These are phyloP conservation scores for Melospiza melodia DNA, from an alignment of 2,113 vertebrate genomes.

Conservation along the genomic window DNA sequence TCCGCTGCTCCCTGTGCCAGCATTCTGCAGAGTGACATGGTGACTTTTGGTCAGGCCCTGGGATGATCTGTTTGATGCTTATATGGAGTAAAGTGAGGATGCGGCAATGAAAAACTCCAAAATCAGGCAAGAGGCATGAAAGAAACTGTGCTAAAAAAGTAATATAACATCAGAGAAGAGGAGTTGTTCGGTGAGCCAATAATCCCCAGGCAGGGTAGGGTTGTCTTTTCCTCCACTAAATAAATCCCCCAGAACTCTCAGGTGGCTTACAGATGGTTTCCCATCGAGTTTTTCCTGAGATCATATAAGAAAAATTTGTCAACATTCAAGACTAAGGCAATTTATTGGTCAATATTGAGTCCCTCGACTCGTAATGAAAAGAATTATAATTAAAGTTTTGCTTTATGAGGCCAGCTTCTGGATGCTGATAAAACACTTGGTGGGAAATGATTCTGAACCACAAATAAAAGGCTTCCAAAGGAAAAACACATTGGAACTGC, in stretches of 20 bases:
- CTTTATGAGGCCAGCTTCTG: slow-evolving; percentile 19
- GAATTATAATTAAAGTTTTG: slow-evolving; percentile 3
- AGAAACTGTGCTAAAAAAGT: background rate
- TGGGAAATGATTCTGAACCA: background rate
- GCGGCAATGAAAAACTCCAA: background rate
- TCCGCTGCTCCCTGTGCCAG: background rate
- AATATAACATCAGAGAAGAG: background rate
- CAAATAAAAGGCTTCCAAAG: background rate
- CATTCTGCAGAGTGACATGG: background rate
- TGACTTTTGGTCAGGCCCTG: background rate
- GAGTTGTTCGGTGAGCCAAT: background rate
- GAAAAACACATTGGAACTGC: slow-evolving; percentile 7
- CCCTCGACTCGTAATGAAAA: background rate
- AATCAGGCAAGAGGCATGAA: background rate
- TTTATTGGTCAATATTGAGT: slow-evolving; percentile 18
- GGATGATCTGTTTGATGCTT: background rate
- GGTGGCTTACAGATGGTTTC: slow-evolving; percentile 19
- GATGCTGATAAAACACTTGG: background rate
- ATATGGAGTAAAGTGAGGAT: background rate
- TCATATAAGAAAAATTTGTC: slow-evolving; percentile 30
- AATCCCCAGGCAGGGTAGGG: background rate
- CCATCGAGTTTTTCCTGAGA: background rate
- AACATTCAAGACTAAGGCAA: background rate
- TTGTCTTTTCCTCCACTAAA: background rate
- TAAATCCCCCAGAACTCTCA: background rate